phyloP scores from a whole-genome alignment of 53 echinoderm and acorn worm species.

The Luidia sarsii region DNA sequence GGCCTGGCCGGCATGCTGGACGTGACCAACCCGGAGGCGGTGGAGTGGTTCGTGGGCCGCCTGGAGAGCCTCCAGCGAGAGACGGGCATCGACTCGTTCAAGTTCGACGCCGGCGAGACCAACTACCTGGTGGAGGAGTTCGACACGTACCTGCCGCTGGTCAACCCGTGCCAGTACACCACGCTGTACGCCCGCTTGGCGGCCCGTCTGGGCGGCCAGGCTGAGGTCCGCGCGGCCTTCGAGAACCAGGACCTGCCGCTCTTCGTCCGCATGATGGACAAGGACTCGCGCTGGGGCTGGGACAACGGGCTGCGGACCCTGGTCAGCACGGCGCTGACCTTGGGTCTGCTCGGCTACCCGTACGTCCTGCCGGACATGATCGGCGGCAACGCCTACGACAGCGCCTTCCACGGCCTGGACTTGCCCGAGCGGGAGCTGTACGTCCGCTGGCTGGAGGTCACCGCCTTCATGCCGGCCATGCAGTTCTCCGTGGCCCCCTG shows the following conservation, averaged over 20 bases:
- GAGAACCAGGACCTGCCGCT: constrained; percentile 86
- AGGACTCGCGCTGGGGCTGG: constrained; percentile 90
- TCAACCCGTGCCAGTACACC: constrained; percentile 87
- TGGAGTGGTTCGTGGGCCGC: constrained; percentile 76
- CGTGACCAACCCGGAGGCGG: constrained; percentile 84
- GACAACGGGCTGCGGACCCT: constrained; percentile 87
- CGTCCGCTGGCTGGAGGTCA: constrained; percentile 35
- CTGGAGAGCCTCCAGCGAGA: constrained; percentile 60
- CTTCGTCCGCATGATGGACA: constrained; percentile 96
- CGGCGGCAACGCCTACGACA: constrained; percentile 88
- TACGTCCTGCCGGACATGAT: constrained; percentile 95
- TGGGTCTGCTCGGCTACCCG: constrained; percentile 83
- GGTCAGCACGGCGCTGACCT: constrained; percentile 84
- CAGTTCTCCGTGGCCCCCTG: constrained; percentile 95
- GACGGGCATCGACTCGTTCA: constrained; percentile 82
- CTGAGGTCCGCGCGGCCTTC: constrained; percentile 84
- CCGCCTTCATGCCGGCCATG: constrained; percentile 80
- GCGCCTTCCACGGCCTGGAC: constrained; percentile 63
- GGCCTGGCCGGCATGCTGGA: constrained; percentile 77
- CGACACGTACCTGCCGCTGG: constrained; percentile 58
- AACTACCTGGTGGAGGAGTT: constrained; percentile 76
- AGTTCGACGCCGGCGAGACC: constrained; percentile 94
- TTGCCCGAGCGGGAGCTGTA: constrained; percentile 59
- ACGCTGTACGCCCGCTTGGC: constrained; percentile 75
- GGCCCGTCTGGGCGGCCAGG: constrained; percentile 73